Conservation (phyloP, 2,113 vertebrate species). For the Ceyx melanurus region DNA sequence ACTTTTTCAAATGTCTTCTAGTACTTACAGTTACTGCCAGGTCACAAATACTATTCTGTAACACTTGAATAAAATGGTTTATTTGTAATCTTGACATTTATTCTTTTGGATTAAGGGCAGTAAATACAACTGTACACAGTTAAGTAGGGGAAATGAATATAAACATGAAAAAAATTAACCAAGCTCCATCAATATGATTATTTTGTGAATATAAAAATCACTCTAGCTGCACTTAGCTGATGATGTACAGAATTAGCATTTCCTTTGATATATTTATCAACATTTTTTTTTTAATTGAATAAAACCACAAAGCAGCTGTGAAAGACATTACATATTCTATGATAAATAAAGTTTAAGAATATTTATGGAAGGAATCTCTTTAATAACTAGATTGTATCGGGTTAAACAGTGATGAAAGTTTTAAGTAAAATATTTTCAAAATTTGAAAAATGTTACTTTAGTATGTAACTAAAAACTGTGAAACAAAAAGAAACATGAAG, state of each 20-base stretch:
- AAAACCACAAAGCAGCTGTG: not conserved
- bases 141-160: not conserved
- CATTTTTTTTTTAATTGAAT: not conserved
- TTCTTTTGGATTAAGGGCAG: not conserved
- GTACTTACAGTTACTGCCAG: not conserved
- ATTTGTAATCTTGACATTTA: not conserved
- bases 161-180: not conserved
- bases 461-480: slow-evolving; percentile 14
- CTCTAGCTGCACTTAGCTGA: not conserved
- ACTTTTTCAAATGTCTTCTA: not conserved
- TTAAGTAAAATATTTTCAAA: not conserved
- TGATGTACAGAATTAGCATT: not conserved
- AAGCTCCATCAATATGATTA: not conserved
- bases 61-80: not conserved
- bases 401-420: not conserved
- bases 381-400: not conserved
- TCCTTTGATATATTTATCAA: not conserved
- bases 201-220: not conserved
- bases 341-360: not conserved
- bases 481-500: slow-evolving; percentile 23
- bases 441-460: not conserved
- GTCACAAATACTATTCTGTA: not conserved
- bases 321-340: not conserved
- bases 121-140: not conserved
- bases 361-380: not conserved